These are phyloP conservation scores for Podarcis muralis DNA, from an alignment of 2,113 vertebrate genomes.

Conservation along the genomic window DNA sequence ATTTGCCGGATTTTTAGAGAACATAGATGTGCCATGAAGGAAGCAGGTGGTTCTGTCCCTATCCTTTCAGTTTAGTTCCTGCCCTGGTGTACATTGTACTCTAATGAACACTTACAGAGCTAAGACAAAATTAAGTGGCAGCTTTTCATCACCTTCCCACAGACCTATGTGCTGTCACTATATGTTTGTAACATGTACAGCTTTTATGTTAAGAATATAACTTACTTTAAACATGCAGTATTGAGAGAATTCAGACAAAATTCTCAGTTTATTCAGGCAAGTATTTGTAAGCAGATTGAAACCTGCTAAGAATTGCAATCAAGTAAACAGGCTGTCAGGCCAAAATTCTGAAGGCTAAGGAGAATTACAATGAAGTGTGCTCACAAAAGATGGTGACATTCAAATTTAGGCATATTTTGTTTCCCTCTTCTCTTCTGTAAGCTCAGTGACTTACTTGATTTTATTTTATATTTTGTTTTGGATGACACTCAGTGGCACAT, in stretches of 20 bases:
- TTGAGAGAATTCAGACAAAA: neutral
- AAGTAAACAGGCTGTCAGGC: neutral
- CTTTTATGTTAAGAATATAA: neutral
- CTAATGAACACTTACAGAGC: neutral
- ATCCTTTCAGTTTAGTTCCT: neutral
- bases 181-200: neutral
- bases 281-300: neutral
- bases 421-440: neutral
- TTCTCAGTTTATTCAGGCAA: neutral
- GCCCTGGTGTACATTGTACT: neutral
- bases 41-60: neutral
- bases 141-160: neutral
- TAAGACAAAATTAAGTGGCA: neutral
- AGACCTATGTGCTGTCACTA: neutral
- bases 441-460: neutral
- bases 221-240: neutral
- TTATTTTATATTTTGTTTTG: neutral
- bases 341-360: neutral
- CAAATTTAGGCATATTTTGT: neutral
- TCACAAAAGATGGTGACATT: neutral
- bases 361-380: conserved; percentile 1
- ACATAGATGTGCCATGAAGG: neutral
- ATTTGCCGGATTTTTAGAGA: neutral
- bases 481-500: neutral
- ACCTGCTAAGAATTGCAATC: neutral